phyloP scores from a whole-genome alignment of 2,888 invertebrate species.

The Pemphredon lugubris region DNA sequence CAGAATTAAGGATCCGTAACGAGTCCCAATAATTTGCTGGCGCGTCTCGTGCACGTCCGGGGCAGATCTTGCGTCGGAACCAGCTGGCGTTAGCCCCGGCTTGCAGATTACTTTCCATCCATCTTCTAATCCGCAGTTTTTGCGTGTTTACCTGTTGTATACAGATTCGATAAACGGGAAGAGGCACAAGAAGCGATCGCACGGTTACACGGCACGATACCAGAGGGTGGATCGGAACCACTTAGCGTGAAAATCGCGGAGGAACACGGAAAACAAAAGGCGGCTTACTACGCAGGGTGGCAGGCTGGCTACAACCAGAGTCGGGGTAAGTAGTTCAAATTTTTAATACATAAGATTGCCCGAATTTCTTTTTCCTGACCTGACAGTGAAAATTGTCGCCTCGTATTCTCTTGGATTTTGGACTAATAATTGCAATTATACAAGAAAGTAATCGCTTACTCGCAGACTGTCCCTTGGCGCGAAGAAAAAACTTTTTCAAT shows the following conservation, averaged over 20 bases:
- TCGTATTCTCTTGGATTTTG: not conserved
- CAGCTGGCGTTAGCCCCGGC: not conserved
- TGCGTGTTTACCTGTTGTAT: not conserved
- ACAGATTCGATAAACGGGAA: conserved; percentile 92
- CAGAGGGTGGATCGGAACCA: conserved; percentile 92
- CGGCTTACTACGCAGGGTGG: conserved; percentile 88
- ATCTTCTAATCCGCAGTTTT: too few species aligned
- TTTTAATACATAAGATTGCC: conserved; percentile 21
- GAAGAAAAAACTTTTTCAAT: too few species aligned
- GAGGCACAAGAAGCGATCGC: conserved; percentile 95
- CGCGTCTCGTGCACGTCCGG: conserved; percentile 2
- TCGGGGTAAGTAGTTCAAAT: conserved; percentile 81
- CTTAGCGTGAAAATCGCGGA: conserved; percentile 93
- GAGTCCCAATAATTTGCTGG: not conserved
- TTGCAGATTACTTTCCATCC: too few species aligned
- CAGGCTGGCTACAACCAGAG: conserved; percentile 86
- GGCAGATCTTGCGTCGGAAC: conserved; percentile 11
- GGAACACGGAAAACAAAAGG: conserved; percentile 92
- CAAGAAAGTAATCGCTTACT: too few species aligned
- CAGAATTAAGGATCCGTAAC: conserved; percentile 27
- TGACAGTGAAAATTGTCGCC: conserved; percentile 50
- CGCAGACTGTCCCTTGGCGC: too few species aligned
- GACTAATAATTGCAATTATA: not conserved
- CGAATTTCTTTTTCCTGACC: conserved; percentile 36
- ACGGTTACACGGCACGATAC: conserved; percentile 91